Percentiles rank a stretch among this genome's conserved stretches.
Conservation (phyloP, 2,888 invertebrate species). For the Petrophora chlorosata region DNA sequence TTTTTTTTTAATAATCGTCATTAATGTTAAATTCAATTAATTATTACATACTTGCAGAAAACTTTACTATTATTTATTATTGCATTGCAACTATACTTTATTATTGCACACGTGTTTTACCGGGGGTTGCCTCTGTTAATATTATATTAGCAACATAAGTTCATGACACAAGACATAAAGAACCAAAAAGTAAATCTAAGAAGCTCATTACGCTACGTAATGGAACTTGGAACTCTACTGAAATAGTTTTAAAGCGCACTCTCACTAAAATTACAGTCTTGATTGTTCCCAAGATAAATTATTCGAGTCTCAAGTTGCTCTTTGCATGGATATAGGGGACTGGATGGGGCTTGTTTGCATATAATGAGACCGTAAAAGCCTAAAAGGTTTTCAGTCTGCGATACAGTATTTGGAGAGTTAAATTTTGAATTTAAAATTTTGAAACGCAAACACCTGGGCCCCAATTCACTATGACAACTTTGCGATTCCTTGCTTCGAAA, state of each 20-base stretch:
- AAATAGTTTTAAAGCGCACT: slow-evolving; percentile 67
- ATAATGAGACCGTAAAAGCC: slow-evolving; percentile 14
- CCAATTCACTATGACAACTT: no score
- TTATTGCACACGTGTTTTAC: no score
- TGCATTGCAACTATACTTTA: no score
- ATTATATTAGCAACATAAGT: no score
- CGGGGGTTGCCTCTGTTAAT: no score
- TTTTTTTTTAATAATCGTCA: no score
- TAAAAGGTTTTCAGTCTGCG: slow-evolving; percentile 1
- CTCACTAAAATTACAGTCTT: slow-evolving; percentile 73
- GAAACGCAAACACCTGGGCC: background rate
- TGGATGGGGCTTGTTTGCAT: slow-evolving; percentile 40
- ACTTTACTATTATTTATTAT: no score
- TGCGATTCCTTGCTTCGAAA: no score
- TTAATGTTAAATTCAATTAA: no score
- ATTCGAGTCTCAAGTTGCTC: slow-evolving; percentile 63
- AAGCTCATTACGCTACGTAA: slow-evolving; percentile 16
- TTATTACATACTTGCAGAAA: no score
- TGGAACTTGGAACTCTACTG: slow-evolving; percentile 49
- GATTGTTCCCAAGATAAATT: slow-evolving; percentile 79
- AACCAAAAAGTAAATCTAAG: background rate
- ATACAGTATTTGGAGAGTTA: background rate
- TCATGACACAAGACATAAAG: no score
- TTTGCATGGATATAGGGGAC: slow-evolving; percentile 31
- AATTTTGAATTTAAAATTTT: background rate